Percentiles rank a stretch among this genome's conserved stretches.
Evolutionary conservation across 2,797 vertebrate genomes (phyloP).

Genomic region (Enteromius argenteus): DNA sequence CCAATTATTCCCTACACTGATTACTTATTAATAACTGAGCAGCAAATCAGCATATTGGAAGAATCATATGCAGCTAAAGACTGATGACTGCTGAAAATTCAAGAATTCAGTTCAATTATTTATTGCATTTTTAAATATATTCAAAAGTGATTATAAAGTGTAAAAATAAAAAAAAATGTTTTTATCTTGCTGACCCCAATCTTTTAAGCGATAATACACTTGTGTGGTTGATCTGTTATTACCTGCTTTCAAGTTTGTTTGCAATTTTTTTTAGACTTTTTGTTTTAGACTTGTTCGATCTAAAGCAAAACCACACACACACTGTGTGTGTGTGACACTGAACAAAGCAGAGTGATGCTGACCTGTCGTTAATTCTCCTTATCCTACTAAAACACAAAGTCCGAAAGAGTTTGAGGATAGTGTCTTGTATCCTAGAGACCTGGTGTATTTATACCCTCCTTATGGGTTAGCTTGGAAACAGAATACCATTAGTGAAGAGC

Average conservation of each 20-base stretch:
- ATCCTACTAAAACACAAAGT: conserved; percentile 4
- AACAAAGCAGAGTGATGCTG: background rate
- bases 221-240: background rate
- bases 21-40: background rate
- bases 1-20: background rate
- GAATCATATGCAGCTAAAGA: background rate
- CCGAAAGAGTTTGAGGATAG: conserved; percentile 5
- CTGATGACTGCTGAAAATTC: background rate
- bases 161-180: background rate
- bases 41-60: background rate
- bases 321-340: too few relatives aligned
- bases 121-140: background rate
- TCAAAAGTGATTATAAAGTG: background rate
- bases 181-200: background rate
- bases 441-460: conserved; percentile 35
- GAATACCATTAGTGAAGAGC: conserved; percentile 18
- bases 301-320: background rate
- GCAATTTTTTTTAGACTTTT: background rate
- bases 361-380: background rate
- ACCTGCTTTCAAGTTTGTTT: background rate
- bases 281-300: background rate
- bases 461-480: conserved; percentile 14
- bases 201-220: background rate
- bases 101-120: too few relatives aligned
- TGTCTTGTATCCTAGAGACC: conserved; percentile 35